Base-by-base conservation (phyloP, 30 jellyfish, hydroid and myxozoan genomes). In the Mastigias papua region DNA sequence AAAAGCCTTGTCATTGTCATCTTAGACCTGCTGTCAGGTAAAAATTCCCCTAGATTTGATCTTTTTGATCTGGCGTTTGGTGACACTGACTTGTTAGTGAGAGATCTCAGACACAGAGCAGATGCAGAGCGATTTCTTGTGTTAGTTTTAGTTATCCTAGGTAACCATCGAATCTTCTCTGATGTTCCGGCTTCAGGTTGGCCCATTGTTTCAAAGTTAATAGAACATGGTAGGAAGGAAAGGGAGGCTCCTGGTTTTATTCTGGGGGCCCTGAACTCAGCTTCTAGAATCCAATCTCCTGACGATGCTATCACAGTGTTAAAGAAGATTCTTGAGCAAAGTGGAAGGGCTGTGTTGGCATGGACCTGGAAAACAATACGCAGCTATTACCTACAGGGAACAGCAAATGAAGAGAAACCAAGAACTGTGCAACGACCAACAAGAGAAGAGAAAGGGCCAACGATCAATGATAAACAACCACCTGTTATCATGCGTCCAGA, bases 341-440 rank as follows among this genome's bases (percentile, higher is more conserved):
- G 71, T 25, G 89, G 79, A 9, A 57, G 67, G 13, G 68, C 6
- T 2, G 13, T 57, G 16, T n/a, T 60, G 1, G 10, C 29, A 13
- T 57, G 89, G 20, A 78, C 42, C 76, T 78, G 89, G 89, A 61
- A 29, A 33, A 23, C 71, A 21, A 13, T 78, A 35, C 75, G 30
- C 34, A 69, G 29, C 30, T 22, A 15, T 35, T 48, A 69, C 19
- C 20, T 30, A 8, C 62, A 15, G 29, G 57, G 5, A 28, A 30
- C 29, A n/a, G 57, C 23, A 29, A 37, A 57, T 17, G 87, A 76
- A 48, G 75, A 54, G 61, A 29, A 76, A 23, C 74, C 27, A 34
- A 57, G 50, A 33, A 70, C 11, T 30, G 29, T 54, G 61, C 73
- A 16, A 30, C 21, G n/a, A 49, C 85, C 35, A 20, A 70, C n/a